These are phyloP conservation scores for Venustaconcha ellipsiformis DNA, from an alignment of 1,140 invertebrate species.

Conservation along the genomic window DNA sequence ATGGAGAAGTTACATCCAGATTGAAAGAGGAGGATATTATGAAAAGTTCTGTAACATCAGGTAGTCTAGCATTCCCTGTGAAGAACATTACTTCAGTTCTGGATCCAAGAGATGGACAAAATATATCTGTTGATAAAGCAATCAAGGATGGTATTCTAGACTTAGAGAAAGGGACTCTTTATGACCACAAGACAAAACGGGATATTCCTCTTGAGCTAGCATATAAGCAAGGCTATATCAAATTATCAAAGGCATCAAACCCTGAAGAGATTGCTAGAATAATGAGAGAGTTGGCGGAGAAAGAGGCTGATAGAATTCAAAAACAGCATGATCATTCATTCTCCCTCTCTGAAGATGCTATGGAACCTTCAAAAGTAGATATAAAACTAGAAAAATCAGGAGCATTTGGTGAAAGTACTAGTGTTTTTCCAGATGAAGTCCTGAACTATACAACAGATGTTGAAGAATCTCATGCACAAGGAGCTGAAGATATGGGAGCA, in stretches of 20 bases:
- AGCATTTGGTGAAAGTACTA: slow-evolving; percentile 31
- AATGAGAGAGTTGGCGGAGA: slow-evolving; percentile 41
- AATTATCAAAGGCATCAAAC: slow-evolving; percentile 57
- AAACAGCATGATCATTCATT: not conserved
- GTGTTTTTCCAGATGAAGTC: slow-evolving; percentile 49
- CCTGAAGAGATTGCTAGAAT: slow-evolving; percentile 52
- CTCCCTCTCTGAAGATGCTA: slow-evolving; percentile 33
- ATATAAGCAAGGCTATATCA: slow-evolving; percentile 55
- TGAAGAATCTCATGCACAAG: slow-evolving; percentile 26
- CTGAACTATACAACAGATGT: slow-evolving; percentile 59
- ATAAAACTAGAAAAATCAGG: slow-evolving; percentile 62
- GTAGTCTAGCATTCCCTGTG: slow-evolving; percentile 45
- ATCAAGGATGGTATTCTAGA: slow-evolving; percentile 80
- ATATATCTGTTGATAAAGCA: slow-evolving; percentile 77
- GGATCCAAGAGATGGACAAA: slow-evolving; percentile 81
- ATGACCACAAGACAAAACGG: slow-evolving; percentile 79
- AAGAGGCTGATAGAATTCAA: slow-evolving; percentile 23
- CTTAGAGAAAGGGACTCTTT: slow-evolving; percentile 84
- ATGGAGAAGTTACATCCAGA: slow-evolving; percentile 62
- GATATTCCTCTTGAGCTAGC: slow-evolving; percentile 70
- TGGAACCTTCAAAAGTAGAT: slow-evolving; percentile 45
- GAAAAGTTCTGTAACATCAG: slow-evolving; percentile 52
- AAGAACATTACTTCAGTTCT: slow-evolving; percentile 78
- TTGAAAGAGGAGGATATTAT: slow-evolving; percentile 58
- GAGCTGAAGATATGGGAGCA: slow-evolving; percentile 10